These are phyloP conservation scores for Heliconius himera DNA, from an alignment of 1,140 invertebrate genomes.

Conservation along the genomic window DNA sequence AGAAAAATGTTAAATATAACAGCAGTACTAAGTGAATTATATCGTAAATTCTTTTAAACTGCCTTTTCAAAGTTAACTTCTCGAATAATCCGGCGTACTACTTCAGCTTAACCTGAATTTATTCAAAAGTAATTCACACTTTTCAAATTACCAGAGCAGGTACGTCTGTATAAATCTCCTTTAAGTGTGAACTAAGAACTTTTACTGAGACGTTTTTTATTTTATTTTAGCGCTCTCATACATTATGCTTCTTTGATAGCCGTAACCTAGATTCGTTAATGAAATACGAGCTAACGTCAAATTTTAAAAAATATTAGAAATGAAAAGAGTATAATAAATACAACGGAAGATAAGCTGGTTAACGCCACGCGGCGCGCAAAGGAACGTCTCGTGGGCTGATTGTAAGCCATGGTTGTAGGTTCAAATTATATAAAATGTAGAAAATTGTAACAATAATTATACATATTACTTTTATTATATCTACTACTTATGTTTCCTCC, in stretches of 20 bases:
- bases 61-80: conserved; percentile 5
- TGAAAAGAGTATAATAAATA: neutral
- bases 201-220: conserved; percentile 13
- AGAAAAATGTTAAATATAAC: neutral
- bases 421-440: too few species aligned
- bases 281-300: conserved; percentile 1
- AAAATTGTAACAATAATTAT: too few species aligned
- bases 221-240: neutral
- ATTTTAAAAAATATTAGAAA: neutral
- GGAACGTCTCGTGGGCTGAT: neutral
- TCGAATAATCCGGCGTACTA: conserved; percentile 15
- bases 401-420: too few species aligned
- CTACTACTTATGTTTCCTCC: too few species aligned
- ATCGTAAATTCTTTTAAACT: neutral
- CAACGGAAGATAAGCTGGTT: neutral
- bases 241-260: conserved; percentile 10
- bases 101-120: conserved; percentile 32
- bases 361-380: neutral
- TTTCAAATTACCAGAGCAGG: conserved; percentile 27
- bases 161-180: neutral
- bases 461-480: too few species aligned
- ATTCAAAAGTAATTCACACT: conserved; percentile 25
- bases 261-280: neutral
- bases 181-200: conserved; percentile 3
- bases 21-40: neutral